These are phyloP conservation scores for Colostygia pectinataria DNA, from an alignment of 2,888 invertebrate genomes.

Conservation along the genomic window DNA sequence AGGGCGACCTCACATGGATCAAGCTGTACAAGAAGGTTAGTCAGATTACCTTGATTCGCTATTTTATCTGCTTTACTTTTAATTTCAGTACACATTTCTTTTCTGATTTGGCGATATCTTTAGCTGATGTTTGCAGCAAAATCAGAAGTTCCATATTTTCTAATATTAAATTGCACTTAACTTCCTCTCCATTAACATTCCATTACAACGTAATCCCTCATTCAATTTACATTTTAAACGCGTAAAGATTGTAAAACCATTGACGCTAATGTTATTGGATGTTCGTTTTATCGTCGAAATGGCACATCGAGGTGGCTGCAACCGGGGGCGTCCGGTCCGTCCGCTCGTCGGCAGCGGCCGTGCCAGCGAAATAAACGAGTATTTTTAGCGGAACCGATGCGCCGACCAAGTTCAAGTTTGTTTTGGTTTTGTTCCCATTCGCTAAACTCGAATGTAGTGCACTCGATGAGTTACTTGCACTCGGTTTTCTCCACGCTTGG, in stretches of 20 bases:
- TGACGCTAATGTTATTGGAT: constrained; percentile 29
- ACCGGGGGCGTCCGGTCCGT: constrained; percentile 36
- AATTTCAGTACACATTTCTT: no score
- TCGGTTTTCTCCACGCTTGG: constrained; percentile 33
- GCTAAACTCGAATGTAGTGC: constrained; percentile 22
- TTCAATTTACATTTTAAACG: constrained; percentile 35
- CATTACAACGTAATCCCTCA: constrained; percentile 20
- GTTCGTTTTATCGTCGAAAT: constrained; percentile 35
- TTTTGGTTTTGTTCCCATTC: constrained; percentile 40
- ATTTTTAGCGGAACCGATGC: constrained; percentile 56
- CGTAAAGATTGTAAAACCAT: constrained; percentile 36
- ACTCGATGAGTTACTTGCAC: constrained; percentile 28
- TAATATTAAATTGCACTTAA: constrained; percentile 19
- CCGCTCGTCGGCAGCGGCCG: constrained; percentile 9
- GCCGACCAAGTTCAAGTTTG: constrained; percentile 67
- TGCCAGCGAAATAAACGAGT: constrained; percentile 41
- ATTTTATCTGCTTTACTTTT: not conserved
- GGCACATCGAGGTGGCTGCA: constrained; percentile 29
- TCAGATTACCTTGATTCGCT: constrained; percentile 24
- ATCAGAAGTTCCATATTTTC: constrained; percentile 1
- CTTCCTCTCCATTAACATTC: constrained; percentile 18
- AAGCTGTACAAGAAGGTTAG: constrained; percentile 99
- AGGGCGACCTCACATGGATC: constrained; percentile 99
- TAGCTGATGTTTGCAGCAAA: not conserved
- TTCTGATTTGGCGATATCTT: not conserved